A percentile compares a stretch with the other conserved stretches of the same genome.
phyloP scores from a whole-genome alignment of 2,113 vertebrate species.

The Sinosuthora webbiana region DNA sequence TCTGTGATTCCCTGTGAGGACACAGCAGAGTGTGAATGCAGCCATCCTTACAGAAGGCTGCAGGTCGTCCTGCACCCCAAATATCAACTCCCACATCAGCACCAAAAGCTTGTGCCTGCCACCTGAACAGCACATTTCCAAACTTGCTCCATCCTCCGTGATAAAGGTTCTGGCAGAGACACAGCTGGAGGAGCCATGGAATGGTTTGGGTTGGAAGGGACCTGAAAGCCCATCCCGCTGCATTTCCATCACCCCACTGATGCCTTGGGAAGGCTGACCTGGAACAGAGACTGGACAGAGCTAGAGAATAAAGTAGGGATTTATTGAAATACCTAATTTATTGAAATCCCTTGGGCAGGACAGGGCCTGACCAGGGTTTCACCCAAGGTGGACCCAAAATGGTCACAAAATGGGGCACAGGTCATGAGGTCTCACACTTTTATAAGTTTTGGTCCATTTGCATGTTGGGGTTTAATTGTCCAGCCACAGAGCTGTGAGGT shows the following conservation, averaged over 20 bases:
- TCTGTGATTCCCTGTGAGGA: background rate
- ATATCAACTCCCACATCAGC: background rate
- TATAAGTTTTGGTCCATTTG: background rate
- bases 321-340: too few species aligned
- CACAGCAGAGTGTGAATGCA: background rate
- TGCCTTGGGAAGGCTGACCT: background rate
- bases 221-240: accelerated
- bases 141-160: background rate
- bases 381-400: background rate
- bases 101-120: background rate
- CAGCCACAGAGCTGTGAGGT: background rate
- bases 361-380: background rate
- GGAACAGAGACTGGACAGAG: background rate
- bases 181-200: background rate
- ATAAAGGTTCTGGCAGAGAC: background rate
- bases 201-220: background rate
- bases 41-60: background rate
- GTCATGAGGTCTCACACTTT: background rate
- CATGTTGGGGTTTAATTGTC: background rate
- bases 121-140: background rate
- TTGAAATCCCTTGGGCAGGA: background rate
- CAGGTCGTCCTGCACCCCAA: background rate
- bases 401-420: background rate
- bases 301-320: background rate
- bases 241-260: background rate